phyloP scores from a whole-genome alignment of 2,797 vertebrate genomes.

The Cheirogaleus major region DNA sequence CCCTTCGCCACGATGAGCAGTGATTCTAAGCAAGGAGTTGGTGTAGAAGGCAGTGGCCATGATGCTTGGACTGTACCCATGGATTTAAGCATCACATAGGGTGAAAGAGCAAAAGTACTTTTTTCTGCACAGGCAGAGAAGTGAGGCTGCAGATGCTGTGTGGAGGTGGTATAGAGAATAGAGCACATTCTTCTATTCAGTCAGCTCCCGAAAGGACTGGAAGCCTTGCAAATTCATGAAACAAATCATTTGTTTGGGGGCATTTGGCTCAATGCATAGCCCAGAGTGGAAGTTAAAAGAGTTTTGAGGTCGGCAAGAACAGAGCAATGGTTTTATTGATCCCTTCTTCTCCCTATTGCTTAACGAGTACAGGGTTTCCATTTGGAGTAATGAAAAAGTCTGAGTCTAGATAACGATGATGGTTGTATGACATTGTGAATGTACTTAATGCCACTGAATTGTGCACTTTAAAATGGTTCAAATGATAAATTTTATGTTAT shows the following conservation, averaged over 20 bases:
- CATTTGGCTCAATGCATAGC: neutral
- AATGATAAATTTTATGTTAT: neutral
- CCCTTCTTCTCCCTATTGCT: neutral
- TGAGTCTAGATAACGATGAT: too few species aligned
- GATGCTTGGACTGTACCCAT: neutral
- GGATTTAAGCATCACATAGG: neutral
- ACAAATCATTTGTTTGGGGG: neutral
- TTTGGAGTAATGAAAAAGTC: neutral
- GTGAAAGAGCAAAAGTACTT: slow-evolving; percentile 1
- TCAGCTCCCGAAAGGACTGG: neutral
- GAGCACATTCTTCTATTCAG: neutral
- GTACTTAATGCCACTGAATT: too few species aligned
- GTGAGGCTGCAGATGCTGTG: neutral
- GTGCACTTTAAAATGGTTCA: neutral
- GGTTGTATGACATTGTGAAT: too few species aligned
- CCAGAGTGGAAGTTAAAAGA: neutral
- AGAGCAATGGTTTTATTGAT: neutral
- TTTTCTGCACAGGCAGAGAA: neutral
- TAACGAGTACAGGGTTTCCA: neutral
- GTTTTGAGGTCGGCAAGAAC: neutral
- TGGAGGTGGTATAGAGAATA: neutral
- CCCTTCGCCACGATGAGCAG: neutral
- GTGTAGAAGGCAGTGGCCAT: neutral
- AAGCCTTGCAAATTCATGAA: neutral
- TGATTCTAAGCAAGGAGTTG: neutral